Conservation (phyloP, 1,140 invertebrate genomes). For the Drosophila bifasciata region DNA sequence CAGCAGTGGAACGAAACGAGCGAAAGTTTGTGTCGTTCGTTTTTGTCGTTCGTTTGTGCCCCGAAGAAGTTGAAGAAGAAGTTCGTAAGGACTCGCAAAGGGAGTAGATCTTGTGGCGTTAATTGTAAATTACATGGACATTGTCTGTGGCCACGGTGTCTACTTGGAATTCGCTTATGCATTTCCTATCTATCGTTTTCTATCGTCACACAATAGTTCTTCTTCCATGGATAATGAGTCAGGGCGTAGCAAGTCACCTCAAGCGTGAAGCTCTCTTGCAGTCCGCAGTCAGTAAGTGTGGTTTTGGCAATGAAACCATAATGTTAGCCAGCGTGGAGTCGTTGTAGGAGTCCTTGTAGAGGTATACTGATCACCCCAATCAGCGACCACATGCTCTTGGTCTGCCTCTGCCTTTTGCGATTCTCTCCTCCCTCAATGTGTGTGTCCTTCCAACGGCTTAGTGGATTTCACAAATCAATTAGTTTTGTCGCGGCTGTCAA, state of each 20-base stretch:
- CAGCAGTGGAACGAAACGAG: conserved; percentile 67
- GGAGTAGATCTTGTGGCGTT: conserved; percentile 74
- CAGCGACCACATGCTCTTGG: conserved; percentile 54
- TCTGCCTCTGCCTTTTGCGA: not conserved
- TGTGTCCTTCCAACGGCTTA: conserved; percentile 8
- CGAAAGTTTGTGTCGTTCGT: conserved; percentile 51
- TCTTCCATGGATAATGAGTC: conserved; percentile 45
- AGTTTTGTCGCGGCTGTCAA: conserved; percentile 11
- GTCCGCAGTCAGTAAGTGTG: conserved; percentile 54
- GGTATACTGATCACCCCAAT: conserved; percentile 53
- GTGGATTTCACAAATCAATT: conserved; percentile 25
- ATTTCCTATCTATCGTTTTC: conserved; percentile 14
- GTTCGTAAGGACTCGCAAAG: too few species aligned
- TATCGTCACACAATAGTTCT: conserved; percentile 13
- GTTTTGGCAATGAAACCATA: conserved; percentile 81
- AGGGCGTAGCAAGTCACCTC: conserved; percentile 34
- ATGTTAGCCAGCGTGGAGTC: conserved; percentile 71
- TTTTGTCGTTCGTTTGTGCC: too few species aligned
- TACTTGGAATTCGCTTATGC: conserved; percentile 66
- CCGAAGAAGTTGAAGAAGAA: too few species aligned
- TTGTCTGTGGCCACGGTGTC: conserved; percentile 67
- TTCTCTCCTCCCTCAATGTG: conserved; percentile 18
- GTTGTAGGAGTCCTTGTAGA: conserved; percentile 19
- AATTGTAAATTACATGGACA: conserved; percentile 79
- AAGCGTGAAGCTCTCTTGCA: conserved; percentile 63